Evolutionary conservation across 2,113 vertebrate genomes (phyloP), one percentile per base, ranked within the genome.

Genomic region (Scytalopus superciliaris): DNA sequence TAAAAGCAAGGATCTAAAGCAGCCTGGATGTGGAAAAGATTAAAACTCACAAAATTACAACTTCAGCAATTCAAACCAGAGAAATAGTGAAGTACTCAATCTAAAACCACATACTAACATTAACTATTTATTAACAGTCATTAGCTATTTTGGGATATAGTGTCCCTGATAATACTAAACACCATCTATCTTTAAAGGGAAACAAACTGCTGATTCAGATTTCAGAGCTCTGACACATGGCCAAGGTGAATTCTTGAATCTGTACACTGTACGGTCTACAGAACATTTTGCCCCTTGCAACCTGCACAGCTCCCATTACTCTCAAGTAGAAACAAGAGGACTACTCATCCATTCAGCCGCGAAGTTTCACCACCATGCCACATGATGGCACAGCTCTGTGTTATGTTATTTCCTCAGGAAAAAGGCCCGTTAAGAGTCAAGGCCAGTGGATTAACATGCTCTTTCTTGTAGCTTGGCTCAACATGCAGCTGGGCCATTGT

Each of bases 311-410:
- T 87, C 40, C 53, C 69, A 50, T 13, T 35, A 39, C 30, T 28
- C 24, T 40, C 6, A 39, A 50, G 45, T 3, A 57, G 60, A 39
- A 69, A 49, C 12, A 75, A 31, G 23, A 90, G 27, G 30, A 59
- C 35, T 39, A 13, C 19, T 88, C 45, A 87, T 5, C 37, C 59
- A 77, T 7, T 24, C 57, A 68, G 4, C 18, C 30, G 10, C 22
- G 5, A 73, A 78, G 18, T 23, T 83, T 62, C 52, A 52, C 9
- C 31, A 62, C 24, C 21, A 9, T 3, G 6, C 21, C 72, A 47
- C 18, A 1, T 8, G 52, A 53, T 0, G 0, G 7, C 24, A 56
- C 0, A 72, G 68, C 12, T 16, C 21, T 33, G 1, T 9, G 23
- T 28, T 53, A 68, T 3, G 6, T 31, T 30, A n/a, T n/a, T n/a